phyloP scores from a whole-genome alignment of 2,113 vertebrate genomes.

The Gadus chalcogrammus region DNA sequence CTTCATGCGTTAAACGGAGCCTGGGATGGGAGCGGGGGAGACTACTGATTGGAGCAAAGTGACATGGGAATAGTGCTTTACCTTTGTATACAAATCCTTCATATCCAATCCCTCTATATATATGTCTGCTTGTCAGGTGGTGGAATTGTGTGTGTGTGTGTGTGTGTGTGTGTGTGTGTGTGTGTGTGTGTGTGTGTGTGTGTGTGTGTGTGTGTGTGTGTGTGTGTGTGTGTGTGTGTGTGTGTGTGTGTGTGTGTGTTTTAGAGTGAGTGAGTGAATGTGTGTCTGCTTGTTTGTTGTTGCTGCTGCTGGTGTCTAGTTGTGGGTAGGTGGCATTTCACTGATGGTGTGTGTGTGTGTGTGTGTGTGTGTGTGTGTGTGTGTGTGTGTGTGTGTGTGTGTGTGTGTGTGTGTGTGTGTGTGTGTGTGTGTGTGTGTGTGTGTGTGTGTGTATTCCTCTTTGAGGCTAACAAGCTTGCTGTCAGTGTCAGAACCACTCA shows the following conservation, averaged over 20 bases:
- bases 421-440: neutral
- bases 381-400: too few relatives aligned
- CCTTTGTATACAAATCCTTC: slow-evolving; percentile 6
- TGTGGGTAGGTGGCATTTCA: neutral
- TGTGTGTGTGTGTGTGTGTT: neutral
- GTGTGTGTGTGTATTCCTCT: slow-evolving; percentile 17
- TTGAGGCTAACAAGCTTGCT: slow-evolving; percentile 28
- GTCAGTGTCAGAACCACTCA: slow-evolving; percentile 29
- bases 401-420: slow-evolving; percentile 10
- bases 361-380: slow-evolving; percentile 11
- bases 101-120: too few relatives aligned
- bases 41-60: neutral
- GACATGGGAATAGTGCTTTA: too few relatives aligned
- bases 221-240: neutral
- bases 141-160: too few relatives aligned
- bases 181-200: too few relatives aligned
- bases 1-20: too few relatives aligned
- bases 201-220: slow-evolving; percentile 18
- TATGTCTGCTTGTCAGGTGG: too few relatives aligned
- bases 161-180: too few relatives aligned
- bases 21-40: neutral
- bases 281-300: too few relatives aligned
- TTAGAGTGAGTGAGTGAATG: neutral
- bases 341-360: slow-evolving; percentile 7
- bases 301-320: neutral